phyloP scores from a whole-genome alignment of 2,888 invertebrate genomes.

The Caenorhabditis macrosperma region DNA sequence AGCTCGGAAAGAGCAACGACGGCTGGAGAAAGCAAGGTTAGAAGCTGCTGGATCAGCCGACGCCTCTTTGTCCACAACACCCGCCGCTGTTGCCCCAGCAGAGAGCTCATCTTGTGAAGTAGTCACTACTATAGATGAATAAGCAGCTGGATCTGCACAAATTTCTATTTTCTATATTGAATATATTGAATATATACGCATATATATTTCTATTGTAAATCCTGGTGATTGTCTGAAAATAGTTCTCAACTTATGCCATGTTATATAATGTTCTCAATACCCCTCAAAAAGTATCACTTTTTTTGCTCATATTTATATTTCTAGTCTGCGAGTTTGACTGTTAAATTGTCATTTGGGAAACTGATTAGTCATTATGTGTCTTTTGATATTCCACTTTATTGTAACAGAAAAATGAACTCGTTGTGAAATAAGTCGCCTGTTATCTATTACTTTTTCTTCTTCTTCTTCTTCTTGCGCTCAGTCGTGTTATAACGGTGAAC shows the following conservation, averaged over 20 bases:
- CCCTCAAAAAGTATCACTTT: neutral
- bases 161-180: neutral
- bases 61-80: neutral
- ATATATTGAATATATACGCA: neutral
- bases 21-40: constrained; percentile 4
- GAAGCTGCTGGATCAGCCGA: neutral
- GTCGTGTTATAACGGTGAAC: constrained; percentile 22
- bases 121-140: neutral
- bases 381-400: neutral
- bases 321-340: neutral
- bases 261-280: neutral
- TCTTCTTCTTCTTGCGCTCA: neutral
- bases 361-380: neutral
- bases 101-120: neutral
- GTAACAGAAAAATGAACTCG: neutral
- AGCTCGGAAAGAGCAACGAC: constrained; percentile 25
- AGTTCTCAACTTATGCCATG: neutral
- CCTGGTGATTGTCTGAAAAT: neutral
- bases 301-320: neutral
- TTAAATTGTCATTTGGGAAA: neutral
- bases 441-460: no score
- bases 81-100: neutral
- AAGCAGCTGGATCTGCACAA: constrained; percentile 7
- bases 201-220: no score
- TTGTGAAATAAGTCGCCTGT: no score